Conservation (phyloP, 2,113 vertebrate genomes). For the Pavo muticus region DNA sequence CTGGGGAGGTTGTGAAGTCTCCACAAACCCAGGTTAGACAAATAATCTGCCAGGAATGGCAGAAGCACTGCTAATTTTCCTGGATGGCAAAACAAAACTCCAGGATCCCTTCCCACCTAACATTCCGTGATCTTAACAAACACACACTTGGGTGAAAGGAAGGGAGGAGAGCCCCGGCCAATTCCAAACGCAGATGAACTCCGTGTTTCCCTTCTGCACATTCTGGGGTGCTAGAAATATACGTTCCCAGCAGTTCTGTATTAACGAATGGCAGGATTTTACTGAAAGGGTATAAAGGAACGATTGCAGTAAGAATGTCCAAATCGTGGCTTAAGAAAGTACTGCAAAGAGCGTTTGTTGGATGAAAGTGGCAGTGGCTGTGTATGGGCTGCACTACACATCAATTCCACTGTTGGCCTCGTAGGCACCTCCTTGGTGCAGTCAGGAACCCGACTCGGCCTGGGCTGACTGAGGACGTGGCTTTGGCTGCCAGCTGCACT, state of each 20-base stretch:
- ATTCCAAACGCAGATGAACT: neutral
- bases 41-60: neutral
- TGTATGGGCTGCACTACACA: rapidly evolving
- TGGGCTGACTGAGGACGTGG: neutral
- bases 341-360: neutral
- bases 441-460: neutral
- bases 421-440: neutral
- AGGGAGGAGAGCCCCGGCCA: neutral
- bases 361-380: neutral
- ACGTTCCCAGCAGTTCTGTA: neutral
- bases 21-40: neutral
- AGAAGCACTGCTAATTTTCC: neutral
- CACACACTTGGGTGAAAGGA: neutral
- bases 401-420: neutral
- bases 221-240: neutral
- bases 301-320: neutral
- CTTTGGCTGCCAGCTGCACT: neutral
- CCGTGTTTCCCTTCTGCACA: neutral
- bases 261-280: neutral
- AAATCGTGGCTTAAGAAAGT: neutral
- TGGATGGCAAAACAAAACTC: neutral
- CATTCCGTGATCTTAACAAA: neutral
- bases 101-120: neutral
- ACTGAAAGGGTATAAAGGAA: neutral
- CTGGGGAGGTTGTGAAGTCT: neutral